Evolutionary conservation across 2,888 invertebrate genomes (phyloP), one percentile per base, ranked within the genome.

Genomic region (Rhogogaster chlorosoma): DNA sequence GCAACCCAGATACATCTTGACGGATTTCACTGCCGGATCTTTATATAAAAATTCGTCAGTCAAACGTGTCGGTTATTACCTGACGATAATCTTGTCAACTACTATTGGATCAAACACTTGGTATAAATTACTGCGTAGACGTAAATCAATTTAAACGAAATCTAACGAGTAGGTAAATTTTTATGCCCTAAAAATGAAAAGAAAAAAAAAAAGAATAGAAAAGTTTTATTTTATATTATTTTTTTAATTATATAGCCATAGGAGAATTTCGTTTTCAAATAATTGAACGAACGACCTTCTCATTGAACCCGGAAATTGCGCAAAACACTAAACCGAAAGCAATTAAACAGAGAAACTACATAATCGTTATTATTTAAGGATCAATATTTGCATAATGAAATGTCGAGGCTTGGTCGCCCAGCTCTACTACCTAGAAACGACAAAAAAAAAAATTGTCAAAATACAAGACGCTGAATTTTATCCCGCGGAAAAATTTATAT

Each of bases 1-100:
- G 83, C 83, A 90, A 90, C 90, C 89, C 88, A 88, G 88, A 88
- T 90, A 87, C 61, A 38, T 84, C 84, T 85, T 77, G 85, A 84
- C 86, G 85, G 87, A 84, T 88, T 90, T 89, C 87, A 88, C 88
- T 87, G 71, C 77, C 83, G 80, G 80, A 61, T 85, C 83, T 84
- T 78, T 75, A 84, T 73, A 32, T 53, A 29, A 36, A 38, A 82
- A 49, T 82, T 84, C 61, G 84, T 64, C 64, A 38, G 42, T 83
- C 29, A 26, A 36, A 42, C 29, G 10, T 26, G 12, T 42, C 38
- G 36, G 70, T 61, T 7, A 45, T 57, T 80, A 61, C 32, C 10
- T n/a, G 26, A 61, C 78, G 36, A 22, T 53, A 15, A 78, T 57
- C 22, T 61, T 9, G 29, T 9, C 32, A 57, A 32, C 12, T 67